phyloP scores from a whole-genome alignment of 2,888 invertebrate species.

The Phaedon cochleariae region DNA sequence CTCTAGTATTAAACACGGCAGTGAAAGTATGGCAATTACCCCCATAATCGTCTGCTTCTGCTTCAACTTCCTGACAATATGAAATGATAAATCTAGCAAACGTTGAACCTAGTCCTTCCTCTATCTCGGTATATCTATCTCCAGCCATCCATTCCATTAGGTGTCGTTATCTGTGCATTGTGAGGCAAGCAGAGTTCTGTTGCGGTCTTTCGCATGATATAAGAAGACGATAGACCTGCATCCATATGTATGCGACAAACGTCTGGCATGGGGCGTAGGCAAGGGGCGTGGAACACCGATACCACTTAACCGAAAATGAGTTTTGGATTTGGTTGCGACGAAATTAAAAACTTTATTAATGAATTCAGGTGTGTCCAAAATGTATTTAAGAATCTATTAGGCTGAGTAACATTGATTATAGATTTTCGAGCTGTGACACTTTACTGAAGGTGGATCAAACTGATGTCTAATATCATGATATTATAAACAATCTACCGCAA shows the following conservation, averaged over 20 bases:
- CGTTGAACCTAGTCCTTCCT: conserved; percentile 8
- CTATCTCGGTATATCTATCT: conserved; percentile 17
- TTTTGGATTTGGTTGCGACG: conserved; percentile 1
- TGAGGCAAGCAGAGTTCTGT: conserved; percentile 18
- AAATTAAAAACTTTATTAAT: conserved; percentile 9
- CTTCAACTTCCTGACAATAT: neutral
- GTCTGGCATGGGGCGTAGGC: conserved; percentile 24
- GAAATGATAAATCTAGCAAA: conserved; percentile 18
- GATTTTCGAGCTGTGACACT: conserved; percentile 3
- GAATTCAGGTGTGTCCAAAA: conserved; percentile 2
- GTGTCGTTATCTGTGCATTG: conserved; percentile 21
- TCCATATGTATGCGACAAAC: conserved; percentile 57
- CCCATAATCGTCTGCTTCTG: neutral
- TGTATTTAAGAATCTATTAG: neutral
- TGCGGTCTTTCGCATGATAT: conserved; percentile 22
- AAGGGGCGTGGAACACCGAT: conserved; percentile 11
- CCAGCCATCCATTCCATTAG: conserved; percentile 27
- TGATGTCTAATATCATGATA: too few species aligned
- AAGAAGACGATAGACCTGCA: conserved; percentile 43
- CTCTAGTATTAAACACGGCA: too few species aligned
- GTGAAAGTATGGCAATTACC: neutral
- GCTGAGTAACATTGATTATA: neutral
- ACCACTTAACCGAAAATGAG: conserved; percentile 15
- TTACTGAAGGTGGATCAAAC: neutral
- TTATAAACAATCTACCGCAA: too few species aligned